A percentile compares a stretch with the other conserved stretches of the same genome.
Conservation (phyloP, 2,797 vertebrate genomes). For the Artibeus lituratus region DNA sequence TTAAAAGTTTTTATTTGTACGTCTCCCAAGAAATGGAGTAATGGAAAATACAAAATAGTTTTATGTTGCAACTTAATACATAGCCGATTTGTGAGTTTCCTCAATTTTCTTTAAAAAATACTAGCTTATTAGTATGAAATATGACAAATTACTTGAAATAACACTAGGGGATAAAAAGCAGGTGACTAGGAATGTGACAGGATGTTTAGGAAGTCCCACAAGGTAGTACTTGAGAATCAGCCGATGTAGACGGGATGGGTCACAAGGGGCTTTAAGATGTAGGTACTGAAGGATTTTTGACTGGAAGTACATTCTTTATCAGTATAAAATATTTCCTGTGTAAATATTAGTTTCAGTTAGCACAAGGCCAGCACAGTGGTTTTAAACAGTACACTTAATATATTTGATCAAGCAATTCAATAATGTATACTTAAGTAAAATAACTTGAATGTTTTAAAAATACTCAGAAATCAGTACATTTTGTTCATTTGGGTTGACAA, state of each 20-base stretch:
- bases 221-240: neutral
- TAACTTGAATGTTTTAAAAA: conserved; percentile 7
- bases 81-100: neutral
- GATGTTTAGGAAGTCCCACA: neutral
- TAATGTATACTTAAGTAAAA: neutral
- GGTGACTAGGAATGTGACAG: neutral
- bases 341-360: neutral
- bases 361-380: neutral
- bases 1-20: neutral
- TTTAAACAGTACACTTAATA: neutral
- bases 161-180: neutral
- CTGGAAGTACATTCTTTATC: conserved; percentile 11
- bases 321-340: conserved; percentile 6
- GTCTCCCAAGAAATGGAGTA: neutral
- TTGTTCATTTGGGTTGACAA: conserved; percentile 17
- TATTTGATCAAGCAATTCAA: neutral
- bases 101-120: conserved; percentile 8
- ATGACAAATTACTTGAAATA: neutral
- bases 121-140: neutral
- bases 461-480: neutral
- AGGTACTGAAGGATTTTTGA: neutral
- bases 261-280: neutral
- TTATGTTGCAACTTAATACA: neutral
- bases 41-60: neutral
- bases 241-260: neutral